These are phyloP conservation scores for Drosophila miranda DNA, from an alignment of 1,140 invertebrate genomes.

Conservation along the genomic window DNA sequence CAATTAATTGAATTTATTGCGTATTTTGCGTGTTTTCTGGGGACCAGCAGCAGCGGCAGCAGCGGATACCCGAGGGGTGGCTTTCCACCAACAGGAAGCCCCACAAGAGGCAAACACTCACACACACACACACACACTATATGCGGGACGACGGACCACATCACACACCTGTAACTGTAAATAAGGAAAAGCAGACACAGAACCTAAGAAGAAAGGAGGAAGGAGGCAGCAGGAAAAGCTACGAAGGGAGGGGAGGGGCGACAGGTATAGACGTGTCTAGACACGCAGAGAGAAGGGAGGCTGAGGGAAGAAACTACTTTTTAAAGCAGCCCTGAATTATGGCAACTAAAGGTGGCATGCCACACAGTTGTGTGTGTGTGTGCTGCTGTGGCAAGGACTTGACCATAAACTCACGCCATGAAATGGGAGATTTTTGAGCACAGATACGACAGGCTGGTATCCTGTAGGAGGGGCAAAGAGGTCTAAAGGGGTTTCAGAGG, in stretches of 20 bases:
- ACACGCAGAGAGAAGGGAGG: conserved; percentile 13
- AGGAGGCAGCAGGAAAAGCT: neutral
- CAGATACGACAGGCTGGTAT: too few relatives aligned
- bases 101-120: conserved; percentile 30
- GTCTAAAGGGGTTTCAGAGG: too few relatives aligned
- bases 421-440: neutral
- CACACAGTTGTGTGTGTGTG: neutral
- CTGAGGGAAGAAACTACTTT: conserved; percentile 1
- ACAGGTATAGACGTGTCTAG: conserved; percentile 37
- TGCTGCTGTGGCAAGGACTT: neutral
- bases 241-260: conserved; percentile 30
- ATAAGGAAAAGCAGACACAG: conserved; percentile 25
- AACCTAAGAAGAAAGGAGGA: neutral
- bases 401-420: conserved; percentile 4
- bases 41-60: neutral
- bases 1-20: conserved; percentile 68
- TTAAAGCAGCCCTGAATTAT: conserved; percentile 7
- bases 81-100: conserved; percentile 30
- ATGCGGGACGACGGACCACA: conserved; percentile 9
- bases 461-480: too few relatives aligned
- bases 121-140: conserved; percentile 18
- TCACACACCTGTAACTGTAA: conserved; percentile 33
- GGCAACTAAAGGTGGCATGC: conserved; percentile 2
- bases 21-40: conserved; percentile 39
- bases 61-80: conserved; percentile 2